Base-by-base conservation (phyloP, 2,888 invertebrate species). In the Tipula confusa region DNA sequence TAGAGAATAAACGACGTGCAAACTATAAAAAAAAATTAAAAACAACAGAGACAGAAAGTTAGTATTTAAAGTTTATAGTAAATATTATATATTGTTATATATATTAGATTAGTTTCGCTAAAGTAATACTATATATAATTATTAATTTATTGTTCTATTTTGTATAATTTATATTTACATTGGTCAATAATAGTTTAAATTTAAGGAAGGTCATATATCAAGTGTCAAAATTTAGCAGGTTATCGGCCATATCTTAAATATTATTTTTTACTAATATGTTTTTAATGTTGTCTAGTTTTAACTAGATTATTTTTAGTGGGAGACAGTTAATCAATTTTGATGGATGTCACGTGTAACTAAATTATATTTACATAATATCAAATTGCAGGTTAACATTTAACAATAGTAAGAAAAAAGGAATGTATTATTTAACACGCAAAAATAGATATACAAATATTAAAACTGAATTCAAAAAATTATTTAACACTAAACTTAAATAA, bases 21-120 rank as follows among this genome's bases (percentile, higher is more conserved):
- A 24, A 64, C 18, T 24, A n/a, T n/a, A n/a, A n/a, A n/a, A n/a
- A n/a, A n/a, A n/a, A n/a, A n/a, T n/a, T n/a, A n/a, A n/a, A 64
- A 64, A 64, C 24, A 64, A 64, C 64, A 64, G 64, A 64, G 64
- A 64, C 64, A 64, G 43, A 43, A 43, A 43, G 43, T 43, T 33
- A 43, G 43, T 43, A 15, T 43, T 4, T 43, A 5, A 11, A n/a
- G 15, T 43, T 15, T 64, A 64, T 64, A 38, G 13, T 38, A 9
- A n/a, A n/a, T n/a, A n/a, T n/a, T n/a, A 64, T 43, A 43, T 4
- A 36, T 36, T 36, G 9, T 36, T 36, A 11, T 36, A 15, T 43
- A 3, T 5, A 15, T 3, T 64, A 64, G 64, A 64, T 64, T 64
- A 64, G 64, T 64, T 64, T 64, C 9, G 7, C 24, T 5, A 36